phyloP scores from a whole-genome alignment of 2,113 vertebrate species.

The Dicerorhinus sumatrensis region DNA sequence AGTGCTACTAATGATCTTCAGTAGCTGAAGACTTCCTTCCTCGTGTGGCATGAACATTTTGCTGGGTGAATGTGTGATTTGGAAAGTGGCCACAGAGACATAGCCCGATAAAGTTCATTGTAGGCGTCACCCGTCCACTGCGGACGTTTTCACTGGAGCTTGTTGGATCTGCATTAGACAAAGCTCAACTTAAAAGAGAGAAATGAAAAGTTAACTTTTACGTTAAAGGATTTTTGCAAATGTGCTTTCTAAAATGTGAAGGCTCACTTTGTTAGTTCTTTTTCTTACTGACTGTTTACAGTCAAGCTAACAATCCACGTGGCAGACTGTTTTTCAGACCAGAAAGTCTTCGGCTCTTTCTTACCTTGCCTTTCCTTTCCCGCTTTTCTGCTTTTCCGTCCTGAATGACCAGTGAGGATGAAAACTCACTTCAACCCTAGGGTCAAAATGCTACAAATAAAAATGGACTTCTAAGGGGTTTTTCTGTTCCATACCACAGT shows the following conservation, averaged over 20 bases:
- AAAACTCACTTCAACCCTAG: background rate
- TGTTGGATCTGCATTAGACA: background rate
- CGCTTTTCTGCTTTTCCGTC: too few species aligned
- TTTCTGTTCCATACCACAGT: background rate
- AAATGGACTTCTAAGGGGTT: background rate
- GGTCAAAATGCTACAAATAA: background rate
- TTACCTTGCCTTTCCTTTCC: background rate
- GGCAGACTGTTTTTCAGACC: background rate
- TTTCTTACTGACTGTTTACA: background rate
- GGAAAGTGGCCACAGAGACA: constrained; percentile 72
- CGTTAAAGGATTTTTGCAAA: background rate
- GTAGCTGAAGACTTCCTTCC: constrained; percentile 87
- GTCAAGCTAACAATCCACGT: background rate
- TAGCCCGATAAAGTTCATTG: constrained; percentile 43
- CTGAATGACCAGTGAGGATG: too few species aligned
- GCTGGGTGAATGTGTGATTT: constrained; percentile 75
- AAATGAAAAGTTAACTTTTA: background rate
- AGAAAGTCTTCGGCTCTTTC: background rate
- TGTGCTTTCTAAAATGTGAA: background rate
- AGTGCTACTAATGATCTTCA: constrained; percentile 84
- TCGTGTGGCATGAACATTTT: constrained; percentile 76
- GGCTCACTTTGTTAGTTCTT: background rate
- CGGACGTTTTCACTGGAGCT: constrained; percentile 1
- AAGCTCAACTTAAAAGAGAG: background rate
- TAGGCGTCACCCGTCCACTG: background rate